A percentile compares a stretch with the other conserved stretches of the same genome.
Evolutionary conservation across 1,140 invertebrate genomes (phyloP).

Genomic region (Scylla paramamosain): DNA sequence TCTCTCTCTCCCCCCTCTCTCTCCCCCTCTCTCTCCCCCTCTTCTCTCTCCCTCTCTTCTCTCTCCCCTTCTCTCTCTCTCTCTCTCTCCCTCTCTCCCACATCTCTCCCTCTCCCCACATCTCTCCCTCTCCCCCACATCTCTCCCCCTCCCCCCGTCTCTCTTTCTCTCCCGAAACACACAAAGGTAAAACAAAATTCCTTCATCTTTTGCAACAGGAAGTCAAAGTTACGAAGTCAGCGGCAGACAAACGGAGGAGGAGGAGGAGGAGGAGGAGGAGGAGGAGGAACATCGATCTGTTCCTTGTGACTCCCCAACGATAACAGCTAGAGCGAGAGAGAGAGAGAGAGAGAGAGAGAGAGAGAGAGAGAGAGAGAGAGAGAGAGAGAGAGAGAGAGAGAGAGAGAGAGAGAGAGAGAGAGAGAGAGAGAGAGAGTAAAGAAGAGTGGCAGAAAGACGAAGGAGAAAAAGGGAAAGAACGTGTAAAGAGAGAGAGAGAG

Average conservation of each 20-base stretch:
- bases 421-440: background rate
- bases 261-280: slow-evolving; percentile 17
- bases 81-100: too few relatives aligned
- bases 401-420: background rate
- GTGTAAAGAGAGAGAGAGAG: background rate
- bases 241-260: background rate
- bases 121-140: background rate
- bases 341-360: slow-evolving; percentile 30
- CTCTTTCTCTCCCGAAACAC: background rate
- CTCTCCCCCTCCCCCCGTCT: background rate
- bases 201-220: background rate
- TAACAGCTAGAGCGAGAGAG: background rate
- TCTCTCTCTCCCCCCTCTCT: too few relatives aligned
- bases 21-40: background rate
- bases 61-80: background rate
- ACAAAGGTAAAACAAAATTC: slow-evolving; percentile 6
- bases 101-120: too few relatives aligned
- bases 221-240: background rate
- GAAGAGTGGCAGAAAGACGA: background rate
- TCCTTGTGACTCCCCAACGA: background rate
- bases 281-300: background rate
- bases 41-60: background rate
- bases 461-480: background rate
- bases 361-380: slow-evolving; percentile 11
- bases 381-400: background rate